These are phyloP conservation scores for Meteorus sp. DNA, from an alignment of 1,140 invertebrate species.

Conservation along the genomic window DNA sequence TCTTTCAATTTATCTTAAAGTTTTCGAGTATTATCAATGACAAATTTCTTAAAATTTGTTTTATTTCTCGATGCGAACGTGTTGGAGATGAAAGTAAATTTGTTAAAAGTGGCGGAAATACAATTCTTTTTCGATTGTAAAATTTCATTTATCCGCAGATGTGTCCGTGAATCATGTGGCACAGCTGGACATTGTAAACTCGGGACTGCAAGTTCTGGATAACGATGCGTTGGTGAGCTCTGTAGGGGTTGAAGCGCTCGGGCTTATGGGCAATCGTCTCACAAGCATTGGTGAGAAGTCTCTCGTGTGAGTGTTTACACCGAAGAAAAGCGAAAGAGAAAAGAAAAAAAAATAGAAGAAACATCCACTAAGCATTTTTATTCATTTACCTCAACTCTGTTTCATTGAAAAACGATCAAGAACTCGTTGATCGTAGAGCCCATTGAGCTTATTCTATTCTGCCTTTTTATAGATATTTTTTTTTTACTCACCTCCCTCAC, in stretches of 20 bases:
- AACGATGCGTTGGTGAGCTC: slow-evolving; percentile 57
- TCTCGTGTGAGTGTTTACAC: slow-evolving; percentile 52
- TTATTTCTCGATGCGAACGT: too few species aligned
- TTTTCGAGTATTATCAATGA: too few species aligned
- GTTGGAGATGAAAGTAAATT: slow-evolving; percentile 1
- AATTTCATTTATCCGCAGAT: slow-evolving; percentile 46
- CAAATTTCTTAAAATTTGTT: too few species aligned
- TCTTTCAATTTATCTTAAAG: too few species aligned
- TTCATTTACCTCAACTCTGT: neutral
- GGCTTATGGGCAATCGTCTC: slow-evolving; percentile 60
- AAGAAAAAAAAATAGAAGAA: too few species aligned
- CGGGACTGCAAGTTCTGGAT: slow-evolving; percentile 60
- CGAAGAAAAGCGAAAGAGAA: too few species aligned
- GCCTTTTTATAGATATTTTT: too few species aligned
- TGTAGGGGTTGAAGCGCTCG: slow-evolving; percentile 52
- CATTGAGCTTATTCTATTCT: too few species aligned
- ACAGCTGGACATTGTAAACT: slow-evolving; percentile 62
- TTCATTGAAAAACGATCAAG: too few species aligned
- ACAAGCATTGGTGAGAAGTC: slow-evolving; percentile 56
- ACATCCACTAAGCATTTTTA: neutral
- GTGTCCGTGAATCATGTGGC: slow-evolving; percentile 58
- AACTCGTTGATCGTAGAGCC: too few species aligned
- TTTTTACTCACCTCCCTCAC: too few species aligned
- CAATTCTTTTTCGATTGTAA: neutral
- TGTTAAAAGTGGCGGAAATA: neutral